Evolutionary conservation across 2,113 vertebrate genomes (phyloP).

Genomic region (Phoxinus phoxinus): DNA sequence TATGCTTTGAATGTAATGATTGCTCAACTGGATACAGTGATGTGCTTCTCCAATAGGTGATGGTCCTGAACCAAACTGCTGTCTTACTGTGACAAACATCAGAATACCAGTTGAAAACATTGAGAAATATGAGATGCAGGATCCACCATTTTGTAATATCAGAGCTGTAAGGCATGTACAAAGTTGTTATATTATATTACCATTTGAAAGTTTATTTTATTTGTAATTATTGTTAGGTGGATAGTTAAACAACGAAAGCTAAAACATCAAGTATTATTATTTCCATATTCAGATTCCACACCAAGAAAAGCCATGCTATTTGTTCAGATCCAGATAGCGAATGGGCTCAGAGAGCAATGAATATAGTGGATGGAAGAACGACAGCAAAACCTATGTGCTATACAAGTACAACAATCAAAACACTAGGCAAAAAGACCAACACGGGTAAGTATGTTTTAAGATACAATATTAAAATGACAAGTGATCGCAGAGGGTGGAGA

Average conservation of each 20-base stretch:
- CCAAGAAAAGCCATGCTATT: not conserved
- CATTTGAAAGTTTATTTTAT: not conserved
- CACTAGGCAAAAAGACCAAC: too few relatives aligned
- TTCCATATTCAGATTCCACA: conserved; percentile 43
- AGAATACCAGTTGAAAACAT: fast-evolving
- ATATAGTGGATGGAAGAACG: not conserved
- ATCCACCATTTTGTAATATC: fast-evolving
- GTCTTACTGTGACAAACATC: not conserved
- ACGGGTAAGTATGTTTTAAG: too few relatives aligned
- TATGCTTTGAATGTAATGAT: not conserved
- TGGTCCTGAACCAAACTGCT: fast-evolving
- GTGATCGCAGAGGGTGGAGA: not conserved
- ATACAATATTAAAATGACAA: too few relatives aligned
- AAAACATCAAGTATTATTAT: not conserved
- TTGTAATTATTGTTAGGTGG: too few relatives aligned
- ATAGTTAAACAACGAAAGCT: not conserved
- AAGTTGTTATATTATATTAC: too few relatives aligned
- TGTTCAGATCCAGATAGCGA: conserved; percentile 32
- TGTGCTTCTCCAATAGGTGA: conserved; percentile 24
- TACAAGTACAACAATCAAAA: not conserved
- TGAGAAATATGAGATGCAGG: not conserved
- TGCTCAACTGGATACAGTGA: not conserved
- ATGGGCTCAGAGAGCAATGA: not conserved
- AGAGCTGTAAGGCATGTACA: conserved; percentile 36
- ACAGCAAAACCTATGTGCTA: not conserved